Base-by-base conservation (phyloP, 2,888 invertebrate species). In the Salpingus planirostris region DNA sequence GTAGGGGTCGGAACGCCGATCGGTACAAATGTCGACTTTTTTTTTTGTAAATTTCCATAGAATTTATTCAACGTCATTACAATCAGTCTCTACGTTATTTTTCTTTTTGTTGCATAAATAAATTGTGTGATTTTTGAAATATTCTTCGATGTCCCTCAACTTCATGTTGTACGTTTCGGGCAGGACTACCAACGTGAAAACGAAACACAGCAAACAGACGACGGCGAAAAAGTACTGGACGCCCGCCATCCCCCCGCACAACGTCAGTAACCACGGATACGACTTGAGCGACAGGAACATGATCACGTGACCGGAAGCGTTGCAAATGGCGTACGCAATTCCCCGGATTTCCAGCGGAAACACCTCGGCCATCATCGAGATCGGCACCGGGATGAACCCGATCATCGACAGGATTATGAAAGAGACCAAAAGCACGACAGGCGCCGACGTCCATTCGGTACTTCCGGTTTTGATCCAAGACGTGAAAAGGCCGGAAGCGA, bases 311-410 rank as follows among this genome's bases (percentile, higher is more conserved):
- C 69, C 72, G 42, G 68, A 58, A 11, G 68, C 66, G 45, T 69
- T 69, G 18, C 68, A 62, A 29, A 73, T 57, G 7, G 72, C 70
- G 38, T 73, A 71, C 0, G 71, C 72, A 8, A 72, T 55, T 2
- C 72, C 72, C 7, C 74, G 64, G 22, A 73, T 71, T 33, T 72
- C 70, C 1, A 69, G 60, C 1, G 73, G 73, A 46, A 71, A 73
- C 7, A 74, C 52, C 57, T 73, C 74, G 0, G 74, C 74, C 1
- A 71, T 72, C 71, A 74, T 71, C 11, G 73, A 72, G 72, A 73
- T 73, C 1, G 74, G 74, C 11, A 74, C 70, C 3, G 70, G 70
- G 18, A 73, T 53, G 44, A 73, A 57, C 1, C 73, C 74, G 12
- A 73, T 60, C 68, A 73, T 72, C 4, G 71, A 70, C 1, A 70